Conservation (phyloP, 1,140 invertebrate genomes). For the Helicoverpa zea region DNA sequence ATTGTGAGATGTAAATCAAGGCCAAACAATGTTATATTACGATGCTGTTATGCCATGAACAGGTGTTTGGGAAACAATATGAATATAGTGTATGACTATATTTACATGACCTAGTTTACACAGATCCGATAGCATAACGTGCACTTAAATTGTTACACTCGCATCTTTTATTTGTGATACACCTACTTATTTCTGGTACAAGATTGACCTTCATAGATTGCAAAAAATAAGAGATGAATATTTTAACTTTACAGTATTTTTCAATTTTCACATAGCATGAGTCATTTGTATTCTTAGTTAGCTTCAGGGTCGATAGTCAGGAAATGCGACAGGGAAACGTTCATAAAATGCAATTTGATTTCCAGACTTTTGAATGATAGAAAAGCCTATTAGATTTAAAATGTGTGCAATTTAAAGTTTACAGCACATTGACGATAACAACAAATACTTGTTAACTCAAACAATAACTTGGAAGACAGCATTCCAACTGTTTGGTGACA, state of each 20-base stretch:
- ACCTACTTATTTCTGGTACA: slow-evolving; percentile 4
- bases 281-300: not conserved
- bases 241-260: too few species aligned
- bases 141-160: slow-evolving; percentile 32
- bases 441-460: slow-evolving; percentile 36
- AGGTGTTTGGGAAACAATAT: slow-evolving; percentile 58
- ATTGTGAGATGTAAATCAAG: slow-evolving; percentile 50
- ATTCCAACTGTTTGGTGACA: slow-evolving; percentile 61
- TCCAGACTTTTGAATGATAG: not conserved
- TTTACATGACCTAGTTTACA: slow-evolving; percentile 51
- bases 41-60: slow-evolving; percentile 54
- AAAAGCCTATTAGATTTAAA: not conserved
- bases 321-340: slow-evolving; percentile 21
- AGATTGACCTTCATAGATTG: not conserved
- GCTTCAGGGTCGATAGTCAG: slow-evolving; percentile 2
- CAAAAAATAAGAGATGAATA: not conserved
- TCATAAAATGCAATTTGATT: not conserved
- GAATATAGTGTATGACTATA: slow-evolving; percentile 49
- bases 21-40: slow-evolving; percentile 46
- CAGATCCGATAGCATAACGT: slow-evolving; percentile 1
- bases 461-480: slow-evolving; percentile 32
- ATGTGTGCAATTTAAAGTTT: not conserved
- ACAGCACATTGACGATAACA: not conserved
- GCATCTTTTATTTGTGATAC: slow-evolving; percentile 8
- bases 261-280: not conserved